Conservation (phyloP, 1,140 invertebrate genomes). For the Drosophila tani region DNA sequence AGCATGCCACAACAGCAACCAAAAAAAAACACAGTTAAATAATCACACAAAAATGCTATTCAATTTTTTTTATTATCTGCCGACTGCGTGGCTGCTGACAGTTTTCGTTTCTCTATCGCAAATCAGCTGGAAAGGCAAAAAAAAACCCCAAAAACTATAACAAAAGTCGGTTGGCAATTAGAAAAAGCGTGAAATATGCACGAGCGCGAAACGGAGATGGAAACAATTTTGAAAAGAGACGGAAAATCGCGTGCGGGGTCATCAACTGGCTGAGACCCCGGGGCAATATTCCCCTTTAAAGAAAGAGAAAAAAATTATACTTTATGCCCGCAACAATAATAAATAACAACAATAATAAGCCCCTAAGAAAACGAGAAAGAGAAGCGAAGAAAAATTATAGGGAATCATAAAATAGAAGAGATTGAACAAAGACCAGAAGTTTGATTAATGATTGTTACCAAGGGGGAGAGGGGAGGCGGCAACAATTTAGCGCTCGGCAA, state of each 20-base stretch:
- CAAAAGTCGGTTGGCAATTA: slow-evolving; percentile 62
- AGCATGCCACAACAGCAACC: slow-evolving; percentile 41
- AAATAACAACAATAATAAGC: slow-evolving; percentile 67
- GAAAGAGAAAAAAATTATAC: slow-evolving; percentile 29
- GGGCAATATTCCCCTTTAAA: slow-evolving; percentile 33
- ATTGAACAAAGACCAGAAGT: slow-evolving; percentile 76
- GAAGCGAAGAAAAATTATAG: slow-evolving; percentile 30
- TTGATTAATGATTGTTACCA: slow-evolving; percentile 69
- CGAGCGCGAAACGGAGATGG: slow-evolving; percentile 11
- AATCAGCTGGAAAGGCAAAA: slow-evolving; percentile 53
- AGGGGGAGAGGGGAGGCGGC: neutral
- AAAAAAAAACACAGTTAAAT: slow-evolving; percentile 65
- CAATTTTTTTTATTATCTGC: slow-evolving; percentile 66
- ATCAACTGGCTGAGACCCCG: slow-evolving; percentile 53
- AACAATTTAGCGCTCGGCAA: slow-evolving; percentile 29
- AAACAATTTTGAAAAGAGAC: slow-evolving; percentile 13
- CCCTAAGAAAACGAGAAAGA: slow-evolving; percentile 42
- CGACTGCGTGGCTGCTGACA: slow-evolving; percentile 55
- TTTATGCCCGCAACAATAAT: slow-evolving; percentile 71
- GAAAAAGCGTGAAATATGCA: slow-evolving; percentile 70
- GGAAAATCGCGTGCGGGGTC: slow-evolving; percentile 70
- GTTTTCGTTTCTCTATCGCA: slow-evolving; percentile 63
- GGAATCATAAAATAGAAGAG: slow-evolving; percentile 31
- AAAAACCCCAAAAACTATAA: slow-evolving; percentile 37
- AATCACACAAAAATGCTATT: slow-evolving; percentile 59